A percentile compares a stretch with the other conserved stretches of the same genome.
These are phyloP conservation scores for Oxystoma pomonae DNA, from an alignment of 2,888 invertebrate genomes.

Conservation along the genomic window DNA sequence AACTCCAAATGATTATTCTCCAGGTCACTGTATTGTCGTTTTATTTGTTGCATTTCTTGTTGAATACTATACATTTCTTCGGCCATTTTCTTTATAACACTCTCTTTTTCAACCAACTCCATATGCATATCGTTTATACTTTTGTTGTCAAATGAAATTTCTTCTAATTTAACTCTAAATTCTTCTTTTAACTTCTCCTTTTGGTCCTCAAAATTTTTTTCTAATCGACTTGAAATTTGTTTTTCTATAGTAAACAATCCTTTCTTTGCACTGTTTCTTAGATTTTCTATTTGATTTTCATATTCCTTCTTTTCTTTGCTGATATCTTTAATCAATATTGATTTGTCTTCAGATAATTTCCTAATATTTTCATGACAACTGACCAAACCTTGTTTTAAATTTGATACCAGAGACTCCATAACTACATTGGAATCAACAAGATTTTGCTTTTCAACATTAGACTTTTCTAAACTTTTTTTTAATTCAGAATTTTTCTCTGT, in stretches of 20 bases:
- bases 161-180: constrained; percentile 35
- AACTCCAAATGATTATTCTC: constrained; percentile 41
- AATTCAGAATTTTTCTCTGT: constrained; percentile 29
- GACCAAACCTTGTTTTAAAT: constrained; percentile 24
- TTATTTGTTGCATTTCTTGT: constrained; percentile 25
- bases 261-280: constrained; percentile 48
- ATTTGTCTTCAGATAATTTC: constrained; percentile 23
- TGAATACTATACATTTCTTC: constrained; percentile 28
- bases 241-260: constrained; percentile 39
- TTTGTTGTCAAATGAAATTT: constrained; percentile 30
- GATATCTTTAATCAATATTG: constrained; percentile 22
- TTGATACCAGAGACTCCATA: constrained; percentile 16
- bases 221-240: constrained; percentile 37
- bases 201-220: constrained; percentile 31
- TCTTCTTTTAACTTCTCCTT: constrained; percentile 32
- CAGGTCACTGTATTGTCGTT: constrained; percentile 32
- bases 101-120: constrained; percentile 50
- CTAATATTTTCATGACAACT: constrained; percentile 22
- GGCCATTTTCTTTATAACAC: constrained; percentile 41
- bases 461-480: constrained; percentile 14
- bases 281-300: constrained; percentile 49
- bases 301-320: constrained; percentile 46
- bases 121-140: constrained; percentile 47
- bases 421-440: constrained; percentile 8
- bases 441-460: constrained; percentile 5